Evolutionary conservation across 1,140 invertebrate genomes (phyloP).

Genomic region (Leguminivora glycinivorella): DNA sequence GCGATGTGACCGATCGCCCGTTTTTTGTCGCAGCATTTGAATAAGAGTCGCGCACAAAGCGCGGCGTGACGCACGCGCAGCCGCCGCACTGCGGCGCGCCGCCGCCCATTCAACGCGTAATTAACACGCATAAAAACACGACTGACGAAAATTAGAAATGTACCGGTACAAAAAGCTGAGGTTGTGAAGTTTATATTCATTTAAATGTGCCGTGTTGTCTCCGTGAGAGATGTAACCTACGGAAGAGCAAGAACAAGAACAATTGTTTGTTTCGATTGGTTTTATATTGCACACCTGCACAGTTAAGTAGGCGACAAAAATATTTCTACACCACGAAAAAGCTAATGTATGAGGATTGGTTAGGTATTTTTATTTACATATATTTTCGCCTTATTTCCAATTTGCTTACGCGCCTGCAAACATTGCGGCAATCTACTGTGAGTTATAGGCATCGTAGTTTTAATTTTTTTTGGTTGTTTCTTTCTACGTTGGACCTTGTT

Average conservation of each 20-base stretch:
- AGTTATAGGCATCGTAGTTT: no score
- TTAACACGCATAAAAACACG: conserved; percentile 65
- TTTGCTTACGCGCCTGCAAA: no score
- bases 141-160: conserved; percentile 67
- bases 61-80: conserved; percentile 57
- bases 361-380: no score
- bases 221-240: conserved; percentile 31
- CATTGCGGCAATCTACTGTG: no score
- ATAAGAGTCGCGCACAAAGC: conserved; percentile 35
- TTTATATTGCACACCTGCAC: not conserved
- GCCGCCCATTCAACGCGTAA: conserved; percentile 65
- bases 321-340: no score
- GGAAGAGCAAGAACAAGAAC: not conserved
- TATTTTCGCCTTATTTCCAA: no score
- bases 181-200: conserved; percentile 64
- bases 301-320: no score
- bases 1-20: conserved; percentile 19
- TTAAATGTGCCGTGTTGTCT: conserved; percentile 63
- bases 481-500: no score
- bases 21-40: conserved; percentile 40
- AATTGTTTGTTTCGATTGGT: not conserved
- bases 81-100: conserved; percentile 28
- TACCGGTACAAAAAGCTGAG: conserved; percentile 56
- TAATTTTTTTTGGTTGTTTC: no score
- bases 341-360: no score